A percentile compares a stretch with the other conserved stretches of the same genome.
Conservation (phyloP, 2,113 vertebrate genomes). For the Patagioenas fasciata region DNA sequence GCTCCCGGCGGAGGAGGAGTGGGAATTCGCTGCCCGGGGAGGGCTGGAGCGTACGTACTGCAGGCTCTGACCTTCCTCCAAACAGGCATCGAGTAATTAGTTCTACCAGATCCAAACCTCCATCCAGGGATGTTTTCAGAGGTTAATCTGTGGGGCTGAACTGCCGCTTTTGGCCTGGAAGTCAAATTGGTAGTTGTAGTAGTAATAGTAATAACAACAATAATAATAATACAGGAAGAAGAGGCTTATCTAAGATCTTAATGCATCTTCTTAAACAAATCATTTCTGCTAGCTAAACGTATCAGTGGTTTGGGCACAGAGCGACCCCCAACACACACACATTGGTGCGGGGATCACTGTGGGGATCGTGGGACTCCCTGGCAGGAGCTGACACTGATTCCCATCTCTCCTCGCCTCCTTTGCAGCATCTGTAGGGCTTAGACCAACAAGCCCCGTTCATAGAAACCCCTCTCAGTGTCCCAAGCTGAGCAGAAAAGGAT, state of each 20-base stretch:
- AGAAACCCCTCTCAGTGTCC: fast-evolving
- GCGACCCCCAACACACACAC: not conserved
- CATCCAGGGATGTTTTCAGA: not conserved
- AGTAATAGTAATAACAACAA: not conserved
- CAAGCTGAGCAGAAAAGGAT: not conserved
- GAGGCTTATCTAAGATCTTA: not conserved
- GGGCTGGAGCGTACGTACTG: conserved; percentile 81
- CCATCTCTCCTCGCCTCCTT: not conserved
- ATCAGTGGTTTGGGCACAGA: not conserved
- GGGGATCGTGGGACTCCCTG: not conserved
- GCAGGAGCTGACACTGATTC: not conserved
- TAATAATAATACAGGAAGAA: not conserved
- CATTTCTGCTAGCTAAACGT: not conserved
- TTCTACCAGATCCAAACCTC: not conserved
- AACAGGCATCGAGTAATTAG: not conserved
- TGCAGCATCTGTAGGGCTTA: not conserved
- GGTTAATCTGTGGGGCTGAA: not conserved
- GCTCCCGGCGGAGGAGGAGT: conserved; percentile 89
- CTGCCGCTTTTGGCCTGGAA: not conserved
- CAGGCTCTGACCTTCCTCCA: not conserved
- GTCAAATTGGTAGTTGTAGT: not conserved
- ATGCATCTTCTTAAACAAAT: not conserved
- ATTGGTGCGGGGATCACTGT: not conserved
- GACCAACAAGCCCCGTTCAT: fast-evolving
- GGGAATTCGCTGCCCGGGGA: conserved; percentile 94